Base-by-base conservation (phyloP, 2,797 vertebrate species). In the Brotogeris chrysoptera region DNA sequence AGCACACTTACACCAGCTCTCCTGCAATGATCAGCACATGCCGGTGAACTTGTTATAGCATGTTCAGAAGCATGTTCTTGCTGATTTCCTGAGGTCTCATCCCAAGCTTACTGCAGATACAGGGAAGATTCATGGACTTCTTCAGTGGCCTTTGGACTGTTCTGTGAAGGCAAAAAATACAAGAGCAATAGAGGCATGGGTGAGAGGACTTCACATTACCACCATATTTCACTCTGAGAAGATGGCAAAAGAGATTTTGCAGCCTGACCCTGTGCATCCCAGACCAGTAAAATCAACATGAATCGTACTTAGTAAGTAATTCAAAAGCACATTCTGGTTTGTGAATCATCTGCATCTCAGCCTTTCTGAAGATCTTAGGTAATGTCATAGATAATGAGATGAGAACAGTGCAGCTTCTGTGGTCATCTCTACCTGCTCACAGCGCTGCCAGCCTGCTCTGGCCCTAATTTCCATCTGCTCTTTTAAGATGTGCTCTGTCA, bases 241-340 rank as follows among this genome's bases (percentile, higher is more conserved):
- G n/a, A 34, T 50, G 41, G 49, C 27, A 69, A 46, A 80, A 88
- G 57, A 41, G 38, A 55, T 83, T 81, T 65, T 74, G 65, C 43
- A 86, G 70, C 77, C 85, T 27, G 65, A n/a, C 30, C 8, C 24
- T 88, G 30, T 76, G 64, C 1, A 0, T 84, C 63, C 65, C 80
- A 72, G 66, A 82, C 59, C 74, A 74, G 44, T 93, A 87, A 92
- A 94, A 93, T 57, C 57, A 81, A 77, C 38, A 17, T 21, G 34
- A 86, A 91, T 83, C 68, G 71, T 69, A 36, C 55, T 86, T 86
- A 79, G 60, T 83, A 88, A 92, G 73, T 83, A 59, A 95, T 83
- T 89, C 25, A 82, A 74, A 91, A 96, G 57, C 44, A 49, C 53
- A 79, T 78, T 93, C 76, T 91, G 63, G 50, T 80, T 91, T 86